Base-by-base conservation (phyloP, 2,888 invertebrate genomes). In the Globia sparganii region DNA sequence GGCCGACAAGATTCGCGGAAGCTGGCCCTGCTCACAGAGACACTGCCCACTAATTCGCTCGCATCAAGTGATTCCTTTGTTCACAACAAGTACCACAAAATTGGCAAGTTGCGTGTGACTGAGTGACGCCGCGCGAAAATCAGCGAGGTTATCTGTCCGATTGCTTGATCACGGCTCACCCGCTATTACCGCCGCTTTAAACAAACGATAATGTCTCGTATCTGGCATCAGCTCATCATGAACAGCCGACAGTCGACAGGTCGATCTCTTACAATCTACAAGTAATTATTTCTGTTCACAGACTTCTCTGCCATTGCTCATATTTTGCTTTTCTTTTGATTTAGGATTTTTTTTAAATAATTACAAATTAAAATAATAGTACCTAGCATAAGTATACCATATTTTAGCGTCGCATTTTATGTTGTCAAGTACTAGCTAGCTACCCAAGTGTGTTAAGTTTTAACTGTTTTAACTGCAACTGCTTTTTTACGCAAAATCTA, bases 211-310 rank as follows among this genome's bases (percentile, higher is more conserved):
- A 76, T 65, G 73, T 69, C 80, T 79, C 75, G 49, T 84, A 76
- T 86, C 84, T 77, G 58, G 9, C 78, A 86, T 83, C 83, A 70
- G 71, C 78, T 86, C 86, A 78, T 86, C 86, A 74, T 34, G 53
- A 69, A 58, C 84, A 49, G 49, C 25, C 67, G 80, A 46, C 58
- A 80, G 40, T 58, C 40, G 34, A 21, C 67, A 58, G 59, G 75
- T 75, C 65, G 64, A 80, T 81, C 72, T 72, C 40, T 49, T 28
- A 62, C 65, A 53, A 80, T 70, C 49, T 84, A 70, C 67, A 37
- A 8, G 37, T 11, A 65, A 71, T 67, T 58, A 61, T 80, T n/a
- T 58, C 15, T 65, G 67, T 59, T 40, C 28, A 72, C 25, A 2
- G 28, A 31, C 15, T 64, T 68, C 49, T 56, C 69, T 49, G 5